A percentile compares a stretch with the other conserved stretches of the same genome.
Conservation (phyloP, 1,140 invertebrate species). For the Halictus rubicundus region DNA sequence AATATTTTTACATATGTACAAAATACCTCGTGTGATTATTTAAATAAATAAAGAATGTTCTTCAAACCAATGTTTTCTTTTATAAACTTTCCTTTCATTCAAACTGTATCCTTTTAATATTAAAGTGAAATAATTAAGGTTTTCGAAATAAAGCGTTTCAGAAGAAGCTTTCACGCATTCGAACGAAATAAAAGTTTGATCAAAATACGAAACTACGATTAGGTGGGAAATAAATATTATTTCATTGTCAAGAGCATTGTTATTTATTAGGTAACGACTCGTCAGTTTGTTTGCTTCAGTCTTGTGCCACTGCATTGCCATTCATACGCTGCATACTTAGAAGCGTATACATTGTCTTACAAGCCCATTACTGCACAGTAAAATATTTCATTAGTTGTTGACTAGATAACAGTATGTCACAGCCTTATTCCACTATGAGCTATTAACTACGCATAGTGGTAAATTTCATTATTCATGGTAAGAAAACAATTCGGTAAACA, state of each 20-base stretch:
- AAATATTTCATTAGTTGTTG: slow-evolving; percentile 52
- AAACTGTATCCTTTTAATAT: neutral
- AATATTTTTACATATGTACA: slow-evolving; percentile 70
- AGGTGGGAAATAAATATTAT: slow-evolving; percentile 47
- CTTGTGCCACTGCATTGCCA: slow-evolving; percentile 55
- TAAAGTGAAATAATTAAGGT: neutral
- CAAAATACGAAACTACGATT: slow-evolving; percentile 11
- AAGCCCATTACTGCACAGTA: slow-evolving; percentile 47
- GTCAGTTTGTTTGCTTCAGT: slow-evolving; percentile 56
- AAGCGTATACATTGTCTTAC: slow-evolving; percentile 57
- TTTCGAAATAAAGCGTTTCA: neutral
- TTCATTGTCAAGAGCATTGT: slow-evolving; percentile 48
- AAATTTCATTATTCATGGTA: slow-evolving; percentile 42
- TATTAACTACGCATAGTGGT: slow-evolving; percentile 52
- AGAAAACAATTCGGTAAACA: slow-evolving; percentile 42
- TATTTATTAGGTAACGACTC: slow-evolving; percentile 55
- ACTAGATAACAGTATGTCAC: slow-evolving; percentile 65
- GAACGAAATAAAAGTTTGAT: neutral
- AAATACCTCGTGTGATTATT: slow-evolving; percentile 61
- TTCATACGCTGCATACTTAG: slow-evolving; percentile 53
- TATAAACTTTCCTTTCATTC: neutral
- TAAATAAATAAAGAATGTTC: slow-evolving; percentile 66
- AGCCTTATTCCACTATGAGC: slow-evolving; percentile 62
- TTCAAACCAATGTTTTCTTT: slow-evolving; percentile 21
- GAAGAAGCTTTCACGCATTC: neutral